phyloP scores from a whole-genome alignment of 2,888 invertebrate genomes.

The Yponomeuta sedellus region DNA sequence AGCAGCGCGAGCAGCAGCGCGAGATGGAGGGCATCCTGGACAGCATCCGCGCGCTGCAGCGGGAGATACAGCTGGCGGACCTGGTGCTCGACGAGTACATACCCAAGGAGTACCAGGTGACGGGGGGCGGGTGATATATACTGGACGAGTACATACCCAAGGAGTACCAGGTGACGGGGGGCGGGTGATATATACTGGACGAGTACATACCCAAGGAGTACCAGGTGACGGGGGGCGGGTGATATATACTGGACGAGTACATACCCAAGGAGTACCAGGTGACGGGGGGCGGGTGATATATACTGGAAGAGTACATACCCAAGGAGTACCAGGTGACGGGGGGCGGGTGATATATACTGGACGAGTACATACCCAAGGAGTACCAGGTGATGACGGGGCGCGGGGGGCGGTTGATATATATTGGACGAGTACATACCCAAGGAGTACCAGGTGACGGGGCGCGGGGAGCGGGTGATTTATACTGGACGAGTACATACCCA shows the following conservation, averaged over 20 bases:
- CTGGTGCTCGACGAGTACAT: slow-evolving; percentile 94
- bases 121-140: slow-evolving; percentile 93
- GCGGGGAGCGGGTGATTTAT: too few species aligned
- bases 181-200: slow-evolving; percentile 94
- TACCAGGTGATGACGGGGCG: too few species aligned
- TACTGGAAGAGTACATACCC: too few species aligned
- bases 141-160: slow-evolving; percentile 95
- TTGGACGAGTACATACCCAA: too few species aligned
- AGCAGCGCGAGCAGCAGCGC: slow-evolving; percentile 95
- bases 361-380: too few species aligned
- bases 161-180: slow-evolving; percentile 95
- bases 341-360: too few species aligned
- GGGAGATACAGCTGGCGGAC: slow-evolving; percentile 94
- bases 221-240: slow-evolving; percentile 94
- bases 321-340: too few species aligned
- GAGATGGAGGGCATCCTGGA: slow-evolving; percentile 98
- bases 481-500: slow-evolving; percentile 95
- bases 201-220: slow-evolving; percentile 96
- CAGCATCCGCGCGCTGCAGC: slow-evolving; percentile 90
- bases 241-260: slow-evolving; percentile 93
- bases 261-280: slow-evolving; percentile 96
- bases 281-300: too few species aligned
- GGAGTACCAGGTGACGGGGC: too few species aligned
- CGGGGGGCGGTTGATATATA: too few species aligned
- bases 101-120: slow-evolving; percentile 95